These are phyloP conservation scores for Battus philenor DNA, from an alignment of 1,140 invertebrate genomes.

Conservation along the genomic window DNA sequence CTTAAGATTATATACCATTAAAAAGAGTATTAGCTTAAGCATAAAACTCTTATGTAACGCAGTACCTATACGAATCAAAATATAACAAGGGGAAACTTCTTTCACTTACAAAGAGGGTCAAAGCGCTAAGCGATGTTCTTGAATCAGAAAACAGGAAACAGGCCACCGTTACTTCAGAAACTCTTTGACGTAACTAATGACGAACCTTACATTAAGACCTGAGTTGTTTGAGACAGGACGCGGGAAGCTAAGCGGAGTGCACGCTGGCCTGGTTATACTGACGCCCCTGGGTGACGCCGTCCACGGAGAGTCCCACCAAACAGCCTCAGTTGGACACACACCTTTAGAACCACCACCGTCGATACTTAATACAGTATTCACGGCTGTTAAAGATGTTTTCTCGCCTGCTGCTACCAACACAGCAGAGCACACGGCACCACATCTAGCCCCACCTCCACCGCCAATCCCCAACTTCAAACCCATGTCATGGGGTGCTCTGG, in stretches of 20 bases:
- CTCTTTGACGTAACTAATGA: slow-evolving; percentile 29
- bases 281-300: slow-evolving; percentile 50
- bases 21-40: no score
- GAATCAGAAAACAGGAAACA: no score
- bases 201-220: slow-evolving; percentile 32
- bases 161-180: neutral
- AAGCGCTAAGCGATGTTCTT: slow-evolving; percentile 1
- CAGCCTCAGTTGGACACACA: slow-evolving; percentile 34
- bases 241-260: slow-evolving; percentile 63
- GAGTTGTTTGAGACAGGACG: slow-evolving; percentile 66
- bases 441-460: slow-evolving; percentile 46
- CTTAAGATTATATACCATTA: no score
- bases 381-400: slow-evolving; percentile 55
- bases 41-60: no score
- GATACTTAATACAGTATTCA: slow-evolving; percentile 56
- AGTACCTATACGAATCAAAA: no score
- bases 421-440: slow-evolving; percentile 19
- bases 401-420: slow-evolving; percentile 30
- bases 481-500: slow-evolving; percentile 49
- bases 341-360: slow-evolving; percentile 56
- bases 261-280: slow-evolving; percentile 60
- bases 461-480: slow-evolving; percentile 48
- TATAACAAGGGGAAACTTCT: no score
- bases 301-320: slow-evolving; percentile 30
- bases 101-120: no score